These are phyloP conservation scores for Capitella teleta DNA, from an alignment of 1,140 invertebrate species.

Conservation along the genomic window DNA sequence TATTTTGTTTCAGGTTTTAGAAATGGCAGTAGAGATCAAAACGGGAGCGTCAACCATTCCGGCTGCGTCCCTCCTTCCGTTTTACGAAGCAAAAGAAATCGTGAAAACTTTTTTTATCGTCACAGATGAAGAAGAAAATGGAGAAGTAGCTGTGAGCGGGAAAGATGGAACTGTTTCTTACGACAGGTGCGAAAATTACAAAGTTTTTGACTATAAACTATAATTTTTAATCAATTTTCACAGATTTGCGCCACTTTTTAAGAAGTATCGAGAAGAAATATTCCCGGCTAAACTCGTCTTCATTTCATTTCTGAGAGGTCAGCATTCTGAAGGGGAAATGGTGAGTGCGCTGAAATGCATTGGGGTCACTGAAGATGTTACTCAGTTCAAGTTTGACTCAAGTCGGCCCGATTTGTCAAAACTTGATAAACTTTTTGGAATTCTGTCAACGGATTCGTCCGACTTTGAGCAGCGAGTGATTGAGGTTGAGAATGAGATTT, in stretches of 20 bases:
- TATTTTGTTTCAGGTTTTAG: not conserved
- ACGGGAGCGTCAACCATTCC: not conserved
- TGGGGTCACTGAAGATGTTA: not conserved
- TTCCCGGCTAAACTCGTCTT: slow-evolving; percentile 25
- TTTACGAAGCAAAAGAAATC: slow-evolving; percentile 19
- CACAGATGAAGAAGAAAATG: slow-evolving; percentile 40
- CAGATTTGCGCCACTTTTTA: not conserved
- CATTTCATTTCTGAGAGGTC: slow-evolving; percentile 31
- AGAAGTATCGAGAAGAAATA: not conserved
- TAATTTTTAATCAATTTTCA: not conserved
- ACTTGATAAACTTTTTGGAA: not conserved
- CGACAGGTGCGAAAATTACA: not conserved
- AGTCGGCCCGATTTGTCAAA: not conserved
- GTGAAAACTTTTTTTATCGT: slow-evolving; percentile 38
- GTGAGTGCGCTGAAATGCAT: not conserved
- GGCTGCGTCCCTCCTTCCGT: not conserved
- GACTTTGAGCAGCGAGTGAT: not conserved
- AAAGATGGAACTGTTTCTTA: slow-evolving; percentile 2
- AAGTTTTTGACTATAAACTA: not conserved
- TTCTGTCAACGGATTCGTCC: not conserved
- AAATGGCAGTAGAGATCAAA: not conserved
- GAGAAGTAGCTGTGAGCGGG: slow-evolving; percentile 6
- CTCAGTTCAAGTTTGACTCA: not conserved
- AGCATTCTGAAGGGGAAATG: slow-evolving; percentile 16
- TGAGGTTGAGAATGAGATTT: not conserved